phyloP scores from a whole-genome alignment of 2,888 invertebrate species.

The Chelonus formosanus region DNA sequence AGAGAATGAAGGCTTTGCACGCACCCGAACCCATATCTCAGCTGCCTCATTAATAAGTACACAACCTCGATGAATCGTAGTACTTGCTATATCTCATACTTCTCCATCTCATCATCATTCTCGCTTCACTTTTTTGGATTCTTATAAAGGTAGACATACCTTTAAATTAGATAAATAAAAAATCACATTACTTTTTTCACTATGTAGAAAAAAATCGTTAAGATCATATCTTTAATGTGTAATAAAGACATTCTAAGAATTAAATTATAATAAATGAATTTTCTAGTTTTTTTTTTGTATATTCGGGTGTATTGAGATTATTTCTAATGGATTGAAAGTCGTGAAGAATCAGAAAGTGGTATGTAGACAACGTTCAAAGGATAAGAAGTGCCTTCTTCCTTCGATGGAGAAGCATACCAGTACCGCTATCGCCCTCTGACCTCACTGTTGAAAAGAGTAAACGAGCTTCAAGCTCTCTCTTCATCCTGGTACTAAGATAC shows the following conservation, averaged over 20 bases:
- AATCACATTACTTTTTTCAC: constrained; percentile 7
- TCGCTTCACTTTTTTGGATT: constrained; percentile 28
- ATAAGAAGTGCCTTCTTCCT: constrained; percentile 31
- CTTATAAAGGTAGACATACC: constrained; percentile 6
- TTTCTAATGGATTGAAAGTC: no score
- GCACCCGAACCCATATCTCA: constrained; percentile 29
- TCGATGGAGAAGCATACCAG: constrained; percentile 53
- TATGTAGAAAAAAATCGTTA: constrained; percentile 16
- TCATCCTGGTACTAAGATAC: constrained; percentile 44
- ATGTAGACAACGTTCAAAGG: constrained; percentile 9
- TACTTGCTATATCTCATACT: constrained; percentile 17
- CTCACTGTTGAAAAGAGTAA: constrained; percentile 45
- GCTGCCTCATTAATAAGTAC: constrained; percentile 36
- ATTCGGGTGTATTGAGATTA: no score
- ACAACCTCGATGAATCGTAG: constrained; percentile 25
- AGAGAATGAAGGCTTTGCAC: constrained; percentile 27
- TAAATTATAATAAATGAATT: not conserved
- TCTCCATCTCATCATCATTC: constrained; percentile 31
- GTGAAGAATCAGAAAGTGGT: not conserved
- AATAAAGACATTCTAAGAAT: not conserved
- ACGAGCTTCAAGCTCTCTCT: constrained; percentile 24
- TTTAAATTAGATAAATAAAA: constrained; percentile 13
- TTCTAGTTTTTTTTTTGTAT: no score
- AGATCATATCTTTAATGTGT: constrained; percentile 1
- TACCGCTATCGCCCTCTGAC: constrained; percentile 65